Conservation (phyloP, 1,140 invertebrate species). For the Potamilus streckersoni region DNA sequence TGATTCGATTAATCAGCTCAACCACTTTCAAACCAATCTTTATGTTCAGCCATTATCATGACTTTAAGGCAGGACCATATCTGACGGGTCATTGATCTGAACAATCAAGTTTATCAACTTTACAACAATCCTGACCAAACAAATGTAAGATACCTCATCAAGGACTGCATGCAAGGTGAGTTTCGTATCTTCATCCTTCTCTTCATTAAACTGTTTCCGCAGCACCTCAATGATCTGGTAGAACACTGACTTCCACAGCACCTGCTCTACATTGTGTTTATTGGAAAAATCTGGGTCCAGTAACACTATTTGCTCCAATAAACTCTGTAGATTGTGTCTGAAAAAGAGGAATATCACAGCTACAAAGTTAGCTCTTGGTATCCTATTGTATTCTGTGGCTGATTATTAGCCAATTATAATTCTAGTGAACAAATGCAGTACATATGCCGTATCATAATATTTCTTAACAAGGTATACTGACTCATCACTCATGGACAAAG, state of each 20-base stretch:
- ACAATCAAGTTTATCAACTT: background rate
- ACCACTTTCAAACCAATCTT: no score
- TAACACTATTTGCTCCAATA: constrained; percentile 80
- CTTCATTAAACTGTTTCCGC: constrained; percentile 75
- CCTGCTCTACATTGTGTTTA: constrained; percentile 88
- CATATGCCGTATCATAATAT: no score
- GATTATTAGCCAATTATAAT: no score
- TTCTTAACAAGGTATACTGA: no score
- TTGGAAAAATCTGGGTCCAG: constrained; percentile 90
- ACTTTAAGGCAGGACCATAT: no score
- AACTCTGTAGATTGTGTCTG: constrained; percentile 75
- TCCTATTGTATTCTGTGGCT: no score
- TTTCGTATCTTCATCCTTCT: constrained; percentile 73
- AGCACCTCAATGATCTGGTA: constrained; percentile 90
- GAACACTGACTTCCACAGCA: constrained; percentile 92
- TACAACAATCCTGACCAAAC: background rate
- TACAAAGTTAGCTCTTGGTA: no score
- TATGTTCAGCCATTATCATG: no score
- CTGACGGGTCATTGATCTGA: no score
- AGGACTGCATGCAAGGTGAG: constrained; percentile 79
- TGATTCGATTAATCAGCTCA: no score
- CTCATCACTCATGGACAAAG: no score
- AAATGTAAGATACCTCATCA: constrained; percentile 73
- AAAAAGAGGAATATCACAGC: constrained; percentile 2
- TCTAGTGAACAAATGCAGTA: no score